A percentile compares a stretch with the other conserved stretches of the same genome.
Evolutionary conservation across 2,888 invertebrate species (phyloP).

Genomic region (Trachelus iudaicus): DNA sequence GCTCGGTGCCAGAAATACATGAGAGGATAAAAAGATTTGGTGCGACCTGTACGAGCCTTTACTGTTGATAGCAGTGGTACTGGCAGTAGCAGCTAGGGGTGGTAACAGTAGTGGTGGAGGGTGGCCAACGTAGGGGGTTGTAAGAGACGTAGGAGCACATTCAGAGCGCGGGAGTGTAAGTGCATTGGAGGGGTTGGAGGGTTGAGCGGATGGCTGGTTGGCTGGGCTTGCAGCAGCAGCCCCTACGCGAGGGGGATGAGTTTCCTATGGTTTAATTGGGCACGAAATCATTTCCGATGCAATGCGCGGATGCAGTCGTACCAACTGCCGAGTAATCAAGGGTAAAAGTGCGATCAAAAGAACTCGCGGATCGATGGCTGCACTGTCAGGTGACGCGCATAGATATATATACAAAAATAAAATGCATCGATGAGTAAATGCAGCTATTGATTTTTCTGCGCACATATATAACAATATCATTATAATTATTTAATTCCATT

Average conservation of each 20-base stretch:
- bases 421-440: not conserved
- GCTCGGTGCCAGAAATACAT: not conserved
- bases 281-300: constrained; percentile 65
- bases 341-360: constrained; percentile 59
- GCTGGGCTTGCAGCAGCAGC: constrained; percentile 3
- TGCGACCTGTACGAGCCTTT: constrained; percentile 28
- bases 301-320: constrained; percentile 57
- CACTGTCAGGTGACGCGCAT: not conserved
- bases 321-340: constrained; percentile 53
- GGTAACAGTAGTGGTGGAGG: constrained; percentile 21
- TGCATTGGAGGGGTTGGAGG: constrained; percentile 7
- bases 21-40: constrained; percentile 40
- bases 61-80: not conserved
- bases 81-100: constrained; percentile 21
- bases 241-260: constrained; percentile 43
- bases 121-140: constrained; percentile 3
- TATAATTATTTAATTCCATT: no score
- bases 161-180: not conserved
- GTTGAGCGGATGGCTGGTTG: constrained; percentile 11
- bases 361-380: constrained; percentile 13
- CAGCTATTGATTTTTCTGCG: not conserved
- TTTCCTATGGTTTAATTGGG: constrained; percentile 64
- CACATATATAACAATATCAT: no score
- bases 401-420: not conserved
- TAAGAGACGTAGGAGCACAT: not conserved